phyloP scores from a whole-genome alignment of 2,888 invertebrate species.

The Didymodactylos carnosus region DNA sequence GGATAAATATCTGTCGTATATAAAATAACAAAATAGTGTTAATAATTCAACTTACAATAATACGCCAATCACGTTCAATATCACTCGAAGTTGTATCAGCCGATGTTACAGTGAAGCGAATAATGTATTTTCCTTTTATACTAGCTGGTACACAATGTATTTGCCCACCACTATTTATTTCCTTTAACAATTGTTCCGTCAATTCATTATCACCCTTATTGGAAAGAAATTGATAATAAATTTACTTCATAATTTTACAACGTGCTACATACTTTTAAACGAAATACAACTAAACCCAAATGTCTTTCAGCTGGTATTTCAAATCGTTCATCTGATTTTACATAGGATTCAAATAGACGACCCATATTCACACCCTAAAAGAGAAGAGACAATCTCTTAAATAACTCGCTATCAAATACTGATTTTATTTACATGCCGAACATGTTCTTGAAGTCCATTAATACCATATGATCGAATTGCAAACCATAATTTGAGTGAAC shows the following conservation, averaged over 20 bases:
- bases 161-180: constrained; percentile 62
- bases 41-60: too few relatives aligned
- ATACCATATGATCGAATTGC: constrained; percentile 80
- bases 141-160: constrained; percentile 85
- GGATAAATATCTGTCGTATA: too few relatives aligned
- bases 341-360: constrained; percentile 66
- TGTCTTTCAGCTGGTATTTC: constrained; percentile 69
- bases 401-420: not conserved
- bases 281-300: constrained; percentile 52
- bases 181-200: constrained; percentile 63
- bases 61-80: constrained; percentile 54
- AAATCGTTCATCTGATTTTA: constrained; percentile 61
- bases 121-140: constrained; percentile 58
- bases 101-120: constrained; percentile 79
- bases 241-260: not conserved
- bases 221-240: not conserved
- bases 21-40: too few relatives aligned
- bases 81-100: constrained; percentile 47
- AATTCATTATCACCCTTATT: constrained; percentile 54
- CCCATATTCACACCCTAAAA: constrained; percentile 59
- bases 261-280: constrained; percentile 1
- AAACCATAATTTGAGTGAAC: constrained; percentile 84
- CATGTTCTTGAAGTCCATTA: constrained; percentile 69
- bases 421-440: constrained; percentile 53
- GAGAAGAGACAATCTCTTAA: not conserved